A percentile compares a stretch with the other conserved stretches of the same genome.
These are phyloP conservation scores for Lithobius niger DNA, from an alignment of 1,140 invertebrate species.

Conservation along the genomic window DNA sequence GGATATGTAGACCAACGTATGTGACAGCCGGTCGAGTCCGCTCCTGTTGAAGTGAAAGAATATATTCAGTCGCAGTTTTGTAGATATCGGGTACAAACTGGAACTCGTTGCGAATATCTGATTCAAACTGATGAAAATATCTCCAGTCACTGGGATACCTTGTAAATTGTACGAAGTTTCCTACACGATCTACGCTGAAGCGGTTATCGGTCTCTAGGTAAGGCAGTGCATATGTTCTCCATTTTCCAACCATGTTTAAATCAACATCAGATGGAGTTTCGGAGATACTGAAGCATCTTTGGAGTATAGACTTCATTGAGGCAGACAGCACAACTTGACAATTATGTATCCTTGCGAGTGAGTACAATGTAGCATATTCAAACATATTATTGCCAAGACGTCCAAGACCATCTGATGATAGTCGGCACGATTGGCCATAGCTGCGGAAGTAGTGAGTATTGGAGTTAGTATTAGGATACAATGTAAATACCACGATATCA, in stretches of 20 bases:
- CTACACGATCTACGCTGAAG: conserved; percentile 29
- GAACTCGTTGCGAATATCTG: background rate
- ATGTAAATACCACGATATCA: too few species aligned
- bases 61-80: background rate
- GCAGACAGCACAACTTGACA: conserved; percentile 43
- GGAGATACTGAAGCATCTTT: conserved; percentile 37
- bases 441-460: too few species aligned
- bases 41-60: background rate
- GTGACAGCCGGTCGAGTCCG: background rate
- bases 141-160: conserved; percentile 33
- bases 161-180: conserved; percentile 44
- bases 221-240: background rate
- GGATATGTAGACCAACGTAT: conserved; percentile 44
- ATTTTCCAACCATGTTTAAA: conserved; percentile 26
- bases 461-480: too few species aligned
- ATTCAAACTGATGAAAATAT: background rate
- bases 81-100: background rate
- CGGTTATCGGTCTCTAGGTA: background rate
- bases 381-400: conserved; percentile 49
- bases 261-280: background rate
- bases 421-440: too few species aligned
- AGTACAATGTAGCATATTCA: conserved; percentile 47
- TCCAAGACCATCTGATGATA: conserved; percentile 42
- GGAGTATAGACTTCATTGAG: conserved; percentile 41
- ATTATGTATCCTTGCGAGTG: conserved; percentile 38